phyloP scores from a whole-genome alignment of 2,888 invertebrate genomes.

The Noctua janthe region DNA sequence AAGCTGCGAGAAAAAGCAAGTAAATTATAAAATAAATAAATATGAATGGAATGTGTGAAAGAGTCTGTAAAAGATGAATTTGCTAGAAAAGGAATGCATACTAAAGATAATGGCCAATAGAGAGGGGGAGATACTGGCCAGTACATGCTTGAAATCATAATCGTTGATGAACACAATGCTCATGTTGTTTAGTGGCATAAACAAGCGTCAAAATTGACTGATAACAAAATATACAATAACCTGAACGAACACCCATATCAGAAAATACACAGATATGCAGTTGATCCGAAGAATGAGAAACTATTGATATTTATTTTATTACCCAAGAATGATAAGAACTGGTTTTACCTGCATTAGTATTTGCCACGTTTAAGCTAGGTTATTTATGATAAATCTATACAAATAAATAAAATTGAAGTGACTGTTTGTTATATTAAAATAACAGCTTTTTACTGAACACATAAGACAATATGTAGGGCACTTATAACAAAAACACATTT shows the following conservation, averaged over 20 bases:
- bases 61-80: not conserved
- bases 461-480: too few relatives aligned
- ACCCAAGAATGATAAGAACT: slow-evolving; percentile 22
- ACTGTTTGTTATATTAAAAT: too few relatives aligned
- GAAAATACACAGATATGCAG: not conserved
- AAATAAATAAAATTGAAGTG: too few relatives aligned
- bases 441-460: too few relatives aligned
- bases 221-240: not conserved
- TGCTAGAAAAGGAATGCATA: not conserved
- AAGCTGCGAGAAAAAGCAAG: not conserved
- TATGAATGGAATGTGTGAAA: not conserved
- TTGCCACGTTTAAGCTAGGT: not conserved
- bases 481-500: too few relatives aligned
- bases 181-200: not conserved
- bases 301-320: slow-evolving; percentile 30
- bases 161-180: too few relatives aligned
- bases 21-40: not conserved
- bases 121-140: too few relatives aligned
- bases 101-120: too few relatives aligned
- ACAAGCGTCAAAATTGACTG: not conserved
- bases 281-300: slow-evolving; percentile 19
- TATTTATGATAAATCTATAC: not conserved
- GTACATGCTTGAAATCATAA: not conserved
- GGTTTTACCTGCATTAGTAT: not conserved
- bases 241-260: not conserved